phyloP scores from a whole-genome alignment of 2,113 vertebrate species.

The Zosterops borbonicus region DNA sequence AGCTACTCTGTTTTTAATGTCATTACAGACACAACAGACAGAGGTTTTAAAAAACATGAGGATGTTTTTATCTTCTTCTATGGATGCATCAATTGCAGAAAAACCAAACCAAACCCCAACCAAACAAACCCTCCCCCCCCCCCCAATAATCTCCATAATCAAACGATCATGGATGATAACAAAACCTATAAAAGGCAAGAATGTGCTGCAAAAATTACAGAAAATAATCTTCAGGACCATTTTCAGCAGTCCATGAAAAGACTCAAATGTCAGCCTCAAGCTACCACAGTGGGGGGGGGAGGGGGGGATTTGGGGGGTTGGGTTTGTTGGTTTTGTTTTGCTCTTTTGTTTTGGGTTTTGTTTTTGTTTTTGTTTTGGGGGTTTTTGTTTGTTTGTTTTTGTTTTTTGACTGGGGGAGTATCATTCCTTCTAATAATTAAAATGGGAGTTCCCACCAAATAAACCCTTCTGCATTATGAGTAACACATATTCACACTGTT shows the following conservation, averaged over 20 bases:
- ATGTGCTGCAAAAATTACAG: background rate
- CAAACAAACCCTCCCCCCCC: background rate
- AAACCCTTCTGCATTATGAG: background rate
- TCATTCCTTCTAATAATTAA: background rate
- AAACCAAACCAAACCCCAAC: background rate
- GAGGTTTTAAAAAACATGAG: background rate
- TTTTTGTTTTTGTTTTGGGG: background rate
- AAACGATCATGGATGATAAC: background rate
- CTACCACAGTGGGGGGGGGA: background rate
- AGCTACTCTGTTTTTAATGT: background rate
- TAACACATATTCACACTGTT: background rate
- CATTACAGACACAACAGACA: background rate
- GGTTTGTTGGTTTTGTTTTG: no score
- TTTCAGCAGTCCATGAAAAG: background rate
- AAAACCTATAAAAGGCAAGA: background rate
- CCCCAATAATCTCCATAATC: background rate
- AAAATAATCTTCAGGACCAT: background rate
- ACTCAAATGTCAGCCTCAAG: background rate
- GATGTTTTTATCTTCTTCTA: background rate
- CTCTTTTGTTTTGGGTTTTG: no score
- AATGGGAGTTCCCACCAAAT: background rate
- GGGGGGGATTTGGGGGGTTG: no score
- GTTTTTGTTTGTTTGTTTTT: background rate
- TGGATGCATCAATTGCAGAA: background rate
- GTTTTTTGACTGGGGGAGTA: fast-evolving